A percentile compares a stretch with the other conserved stretches of the same genome.
phyloP scores from a whole-genome alignment of 2,797 vertebrate genomes.

The Enteromius argenteus region DNA sequence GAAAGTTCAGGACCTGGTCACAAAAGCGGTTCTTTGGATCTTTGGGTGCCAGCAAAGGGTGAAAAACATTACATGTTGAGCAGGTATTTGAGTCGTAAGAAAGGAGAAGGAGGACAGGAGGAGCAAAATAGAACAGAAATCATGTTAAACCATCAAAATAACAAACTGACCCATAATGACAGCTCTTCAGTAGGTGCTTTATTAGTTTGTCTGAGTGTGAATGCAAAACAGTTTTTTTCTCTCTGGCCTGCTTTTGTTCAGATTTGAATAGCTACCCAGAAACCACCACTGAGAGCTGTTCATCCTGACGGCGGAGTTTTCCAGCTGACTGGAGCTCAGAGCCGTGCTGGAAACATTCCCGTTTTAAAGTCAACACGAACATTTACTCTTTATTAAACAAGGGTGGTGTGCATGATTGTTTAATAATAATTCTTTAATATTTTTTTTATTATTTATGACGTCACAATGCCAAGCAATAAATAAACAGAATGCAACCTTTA shows the following conservation, averaged over 20 bases:
- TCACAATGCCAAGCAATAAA: neutral
- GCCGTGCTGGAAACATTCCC: neutral
- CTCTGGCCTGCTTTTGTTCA: slow-evolving; percentile 47
- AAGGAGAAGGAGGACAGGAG: slow-evolving; percentile 35
- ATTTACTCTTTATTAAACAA: neutral
- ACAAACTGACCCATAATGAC: slow-evolving; percentile 25
- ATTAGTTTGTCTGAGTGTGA: slow-evolving; percentile 34
- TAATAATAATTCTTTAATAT: too few relatives aligned
- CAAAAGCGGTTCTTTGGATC: slow-evolving; percentile 92
- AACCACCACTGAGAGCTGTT: slow-evolving; percentile 33
- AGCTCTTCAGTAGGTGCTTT: slow-evolving; percentile 34
- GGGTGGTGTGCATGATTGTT: neutral
- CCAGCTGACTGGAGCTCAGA: slow-evolving; percentile 48
- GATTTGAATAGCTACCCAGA: slow-evolving; percentile 52
- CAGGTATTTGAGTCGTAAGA: slow-evolving; percentile 21
- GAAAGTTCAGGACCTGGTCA: slow-evolving; percentile 97
- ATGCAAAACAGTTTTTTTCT: slow-evolving; percentile 32
- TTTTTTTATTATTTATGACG: neutral
- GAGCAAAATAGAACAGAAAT: slow-evolving; percentile 55
- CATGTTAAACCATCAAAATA: slow-evolving; percentile 42
- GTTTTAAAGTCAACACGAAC: slow-evolving; percentile 13
- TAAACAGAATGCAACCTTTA: neutral
- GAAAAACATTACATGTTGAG: neutral
- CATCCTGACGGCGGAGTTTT: slow-evolving; percentile 37
- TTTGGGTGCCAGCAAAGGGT: slow-evolving; percentile 73